Evolutionary conservation across 2,797 vertebrate species (phyloP).

Genomic region (Cuniculus paca): DNA sequence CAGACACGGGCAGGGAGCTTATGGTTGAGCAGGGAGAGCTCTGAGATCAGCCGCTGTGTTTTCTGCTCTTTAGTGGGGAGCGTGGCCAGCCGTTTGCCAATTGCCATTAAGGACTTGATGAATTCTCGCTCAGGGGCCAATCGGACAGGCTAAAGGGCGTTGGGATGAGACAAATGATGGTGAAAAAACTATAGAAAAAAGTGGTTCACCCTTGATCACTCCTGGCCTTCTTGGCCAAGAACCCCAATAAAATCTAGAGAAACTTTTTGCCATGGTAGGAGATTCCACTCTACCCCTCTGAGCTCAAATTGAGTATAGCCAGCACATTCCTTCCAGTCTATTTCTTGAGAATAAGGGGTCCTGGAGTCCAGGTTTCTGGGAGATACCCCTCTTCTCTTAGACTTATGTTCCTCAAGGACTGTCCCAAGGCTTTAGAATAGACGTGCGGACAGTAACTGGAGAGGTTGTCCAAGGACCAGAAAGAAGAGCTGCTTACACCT

Average conservation of each 20-base stretch:
- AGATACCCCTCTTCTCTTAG: background rate
- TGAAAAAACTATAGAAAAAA: constrained; percentile 38
- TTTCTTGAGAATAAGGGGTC: background rate
- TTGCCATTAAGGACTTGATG: constrained; percentile 97
- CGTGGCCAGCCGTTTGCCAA: constrained; percentile 96
- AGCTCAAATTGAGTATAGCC: background rate
- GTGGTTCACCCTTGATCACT: background rate
- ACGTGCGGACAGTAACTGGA: background rate
- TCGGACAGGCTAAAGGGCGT: constrained; percentile 91
- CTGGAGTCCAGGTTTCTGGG: background rate
- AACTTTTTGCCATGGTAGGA: background rate
- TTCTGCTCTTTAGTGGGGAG: constrained; percentile 99
- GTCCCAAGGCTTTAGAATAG: background rate
- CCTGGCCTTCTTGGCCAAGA: background rate
- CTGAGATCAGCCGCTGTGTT: constrained; percentile 95
- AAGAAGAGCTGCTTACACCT: background rate
- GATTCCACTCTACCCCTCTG: background rate
- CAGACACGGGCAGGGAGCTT: constrained; percentile 96
- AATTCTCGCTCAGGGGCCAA: constrained; percentile 97
- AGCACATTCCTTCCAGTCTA: background rate
- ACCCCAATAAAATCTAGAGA: background rate
- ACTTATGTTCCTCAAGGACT: background rate
- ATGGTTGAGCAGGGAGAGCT: constrained; percentile 98
- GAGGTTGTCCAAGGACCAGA: background rate
- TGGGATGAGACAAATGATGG: background rate